Evolutionary conservation across 2,888 invertebrate species (phyloP), one percentile per base, ranked within the genome.

Genomic region (Coenonympha arcania): DNA sequence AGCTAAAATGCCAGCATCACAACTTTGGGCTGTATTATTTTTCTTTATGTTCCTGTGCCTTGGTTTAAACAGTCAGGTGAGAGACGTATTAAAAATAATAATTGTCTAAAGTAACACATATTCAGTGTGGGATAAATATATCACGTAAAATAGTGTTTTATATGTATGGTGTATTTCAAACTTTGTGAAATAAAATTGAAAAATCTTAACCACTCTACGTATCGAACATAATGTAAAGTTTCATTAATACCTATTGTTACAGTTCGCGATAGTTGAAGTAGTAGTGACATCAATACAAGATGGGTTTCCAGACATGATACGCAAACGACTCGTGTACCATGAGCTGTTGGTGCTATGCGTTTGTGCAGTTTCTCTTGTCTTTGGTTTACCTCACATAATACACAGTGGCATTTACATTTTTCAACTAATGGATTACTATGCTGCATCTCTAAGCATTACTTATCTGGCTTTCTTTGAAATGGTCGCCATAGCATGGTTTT

Each of bases 221-320:
- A 11, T 28, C 13, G 26, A 8, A 8, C 9, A 30, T 13, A 13
- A 11, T 28, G 28, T 28, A 11, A 6, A 13, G n/a, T n/a, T n/a
- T n/a, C n/a, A 34, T 20, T 20, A 13, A 30, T 19, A n/a, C n/a
- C n/a, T n/a, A n/a, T 44, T 44, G 24, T 89, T 90, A 59, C 84
- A 95, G 94, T 96, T 97, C 82, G 96, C 96, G 24, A 94, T 95
- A 56, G 95, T 96, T 39, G 96, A 97, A 85, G 96, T 96, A 4
- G 95, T 97, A 2, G 94, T 96, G 2, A 96, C 96, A 2, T 95
- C 96, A 4, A 92, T 97, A 63, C 95, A 96, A 83, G 97, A 97
- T 71, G 95, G 95, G 19, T 96, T 96, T 74, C 94, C 95, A 0
- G 90, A 91, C 56, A 93, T 93, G 91, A 94, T 96, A 52, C 92